Evolutionary conservation across 1,140 invertebrate genomes (phyloP).

Genomic region (Lepidotrigona ventralis): DNA sequence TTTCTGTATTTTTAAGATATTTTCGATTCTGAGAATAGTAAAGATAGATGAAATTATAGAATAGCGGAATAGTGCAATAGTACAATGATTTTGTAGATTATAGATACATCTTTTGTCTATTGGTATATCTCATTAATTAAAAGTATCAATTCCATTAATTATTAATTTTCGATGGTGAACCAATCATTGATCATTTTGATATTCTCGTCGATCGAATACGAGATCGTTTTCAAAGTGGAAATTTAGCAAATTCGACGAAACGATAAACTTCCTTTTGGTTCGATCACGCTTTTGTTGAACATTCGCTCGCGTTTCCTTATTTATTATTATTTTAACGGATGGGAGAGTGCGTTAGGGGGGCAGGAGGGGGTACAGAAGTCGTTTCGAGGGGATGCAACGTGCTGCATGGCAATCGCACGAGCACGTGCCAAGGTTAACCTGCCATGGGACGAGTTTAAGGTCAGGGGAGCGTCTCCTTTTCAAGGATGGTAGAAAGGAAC

Average conservation of each 20-base stretch:
- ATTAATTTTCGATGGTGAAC: too few relatives aligned
- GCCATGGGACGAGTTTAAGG: conserved; percentile 53
- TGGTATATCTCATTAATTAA: too few relatives aligned
- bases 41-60: too few relatives aligned
- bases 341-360: not conserved
- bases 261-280: too few relatives aligned
- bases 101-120: too few relatives aligned
- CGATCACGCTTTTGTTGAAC: not conserved
- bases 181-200: too few relatives aligned
- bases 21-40: too few relatives aligned
- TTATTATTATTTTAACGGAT: conserved; percentile 28
- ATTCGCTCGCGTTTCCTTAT: not conserved
- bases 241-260: not conserved
- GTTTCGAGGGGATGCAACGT: conserved; percentile 35
- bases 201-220: too few relatives aligned
- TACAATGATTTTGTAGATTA: too few relatives aligned
- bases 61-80: too few relatives aligned
- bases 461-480: conserved; percentile 37
- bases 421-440: conserved; percentile 40
- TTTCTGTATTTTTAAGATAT: not conserved
- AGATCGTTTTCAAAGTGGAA: not conserved
- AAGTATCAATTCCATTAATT: too few relatives aligned
- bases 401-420: conserved; percentile 37
- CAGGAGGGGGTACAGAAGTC: conserved; percentile 17
- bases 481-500: conserved; percentile 13